Conservation (phyloP, 2,888 invertebrate genomes). For the Helleia helle region DNA sequence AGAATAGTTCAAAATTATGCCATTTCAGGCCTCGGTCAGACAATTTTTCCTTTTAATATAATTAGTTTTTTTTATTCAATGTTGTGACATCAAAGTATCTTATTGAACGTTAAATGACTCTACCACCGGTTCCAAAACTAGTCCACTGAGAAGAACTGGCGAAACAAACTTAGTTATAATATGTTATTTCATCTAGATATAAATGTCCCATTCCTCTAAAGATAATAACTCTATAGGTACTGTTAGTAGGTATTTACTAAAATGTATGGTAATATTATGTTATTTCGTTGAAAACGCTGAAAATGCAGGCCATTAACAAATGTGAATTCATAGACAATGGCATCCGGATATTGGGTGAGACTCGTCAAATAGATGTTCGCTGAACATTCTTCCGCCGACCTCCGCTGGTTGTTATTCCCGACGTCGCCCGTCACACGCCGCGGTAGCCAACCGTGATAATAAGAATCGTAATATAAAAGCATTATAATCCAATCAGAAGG, state of each 20-base stretch:
- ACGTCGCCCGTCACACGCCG: slow-evolving; percentile 52
- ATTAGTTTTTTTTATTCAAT: no score
- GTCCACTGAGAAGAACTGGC: no score
- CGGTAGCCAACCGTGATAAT: slow-evolving; percentile 62
- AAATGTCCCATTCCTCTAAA: no score
- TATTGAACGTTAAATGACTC: no score
- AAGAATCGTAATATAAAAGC: slow-evolving; percentile 69
- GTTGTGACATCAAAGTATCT: no score
- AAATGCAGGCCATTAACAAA: background rate
- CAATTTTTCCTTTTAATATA: no score
- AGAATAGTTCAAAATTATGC: no score
- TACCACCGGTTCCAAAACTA: no score
- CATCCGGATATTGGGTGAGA: slow-evolving; percentile 23
- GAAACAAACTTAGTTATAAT: no score
- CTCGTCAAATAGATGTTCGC: slow-evolving; percentile 19
- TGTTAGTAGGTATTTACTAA: background rate
- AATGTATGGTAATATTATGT: background rate
- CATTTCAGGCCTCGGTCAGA: no score
- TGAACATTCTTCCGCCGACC: slow-evolving; percentile 16
- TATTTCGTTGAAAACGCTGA: background rate
- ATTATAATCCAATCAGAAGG: slow-evolving; percentile 71
- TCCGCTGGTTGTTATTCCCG: slow-evolving; percentile 56
- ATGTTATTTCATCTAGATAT: no score
- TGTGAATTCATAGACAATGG: slow-evolving; percentile 9
- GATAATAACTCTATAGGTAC: no score